Evolutionary conservation across 2,888 invertebrate species (phyloP).

Genomic region (Microctonus brassicae): DNA sequence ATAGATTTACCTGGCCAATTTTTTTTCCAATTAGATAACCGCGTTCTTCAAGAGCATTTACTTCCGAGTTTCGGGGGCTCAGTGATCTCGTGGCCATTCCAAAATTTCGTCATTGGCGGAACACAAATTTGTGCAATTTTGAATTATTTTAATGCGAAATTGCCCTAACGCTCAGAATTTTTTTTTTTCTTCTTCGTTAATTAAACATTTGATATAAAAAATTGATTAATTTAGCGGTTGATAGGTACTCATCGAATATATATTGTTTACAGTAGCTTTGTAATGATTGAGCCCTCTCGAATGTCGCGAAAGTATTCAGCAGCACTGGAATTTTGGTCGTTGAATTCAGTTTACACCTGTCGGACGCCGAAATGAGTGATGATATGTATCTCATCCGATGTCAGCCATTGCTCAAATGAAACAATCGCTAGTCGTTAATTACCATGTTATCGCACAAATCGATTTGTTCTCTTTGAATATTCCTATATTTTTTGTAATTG

Average conservation of each 20-base stretch:
- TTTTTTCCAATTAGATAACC: constrained; percentile 88
- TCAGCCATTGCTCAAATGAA: constrained; percentile 55
- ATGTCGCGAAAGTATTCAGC: constrained; percentile 49
- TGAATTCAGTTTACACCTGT: constrained; percentile 56
- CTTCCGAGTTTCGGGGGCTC: constrained; percentile 85
- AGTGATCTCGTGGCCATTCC: constrained; percentile 78
- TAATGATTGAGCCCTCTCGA: constrained; percentile 26
- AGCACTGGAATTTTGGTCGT: constrained; percentile 60
- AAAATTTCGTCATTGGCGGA: constrained; percentile 59
- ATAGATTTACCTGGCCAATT: constrained; percentile 76
- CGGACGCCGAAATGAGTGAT: constrained; percentile 43
- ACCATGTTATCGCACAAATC: background rate
- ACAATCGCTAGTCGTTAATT: constrained; percentile 14
- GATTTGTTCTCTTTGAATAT: background rate
- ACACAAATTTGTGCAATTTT: constrained; percentile 33
- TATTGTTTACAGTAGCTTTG: background rate
- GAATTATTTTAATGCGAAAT: background rate
- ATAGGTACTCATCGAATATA: constrained; percentile 29
- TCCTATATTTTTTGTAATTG: background rate
- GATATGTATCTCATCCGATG: constrained; percentile 53
- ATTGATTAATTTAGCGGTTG: constrained; percentile 32
- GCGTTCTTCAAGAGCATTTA: constrained; percentile 86
- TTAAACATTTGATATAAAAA: constrained; percentile 32
- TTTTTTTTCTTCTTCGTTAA: constrained; percentile 25
- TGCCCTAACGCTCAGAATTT: background rate